Evolutionary conservation across 1,140 invertebrate species (phyloP).

Genomic region (Drosophila nigrodunni): DNA sequence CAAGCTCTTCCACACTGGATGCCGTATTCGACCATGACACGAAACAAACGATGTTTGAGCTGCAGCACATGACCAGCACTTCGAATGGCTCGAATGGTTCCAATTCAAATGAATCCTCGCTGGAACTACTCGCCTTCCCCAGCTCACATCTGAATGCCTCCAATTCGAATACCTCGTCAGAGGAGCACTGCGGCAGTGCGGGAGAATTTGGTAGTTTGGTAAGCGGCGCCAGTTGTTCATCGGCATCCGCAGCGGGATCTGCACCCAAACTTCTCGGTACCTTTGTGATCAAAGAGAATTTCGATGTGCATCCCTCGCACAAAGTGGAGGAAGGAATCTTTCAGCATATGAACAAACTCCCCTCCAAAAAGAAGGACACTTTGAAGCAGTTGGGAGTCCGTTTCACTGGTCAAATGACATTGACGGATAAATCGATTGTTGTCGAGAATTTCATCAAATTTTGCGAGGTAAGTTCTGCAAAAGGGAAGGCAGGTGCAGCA

Average conservation of each 20-base stretch:
- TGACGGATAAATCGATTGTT: conserved; percentile 83
- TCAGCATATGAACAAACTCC: conserved; percentile 83
- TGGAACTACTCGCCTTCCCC: conserved; percentile 77
- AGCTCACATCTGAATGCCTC: conserved; percentile 81
- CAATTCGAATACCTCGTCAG: conserved; percentile 82
- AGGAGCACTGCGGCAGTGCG: conserved; percentile 73
- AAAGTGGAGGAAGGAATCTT: conserved; percentile 84
- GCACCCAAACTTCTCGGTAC: conserved; percentile 72
- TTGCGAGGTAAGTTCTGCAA: conserved; percentile 71
- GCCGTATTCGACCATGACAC: conserved; percentile 82
- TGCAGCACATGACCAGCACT: conserved; percentile 70
- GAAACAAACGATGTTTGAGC: conserved; percentile 80
- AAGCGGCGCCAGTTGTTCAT: conserved; percentile 63
- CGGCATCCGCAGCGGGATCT: conserved; percentile 28
- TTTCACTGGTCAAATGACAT: conserved; percentile 84
- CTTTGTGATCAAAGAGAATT: conserved; percentile 83
- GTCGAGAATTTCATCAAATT: conserved; percentile 83
- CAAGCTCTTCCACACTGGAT: conserved; percentile 65
- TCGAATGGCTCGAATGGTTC: conserved; percentile 67
- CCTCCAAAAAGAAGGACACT: conserved; percentile 82
- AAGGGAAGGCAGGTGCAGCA: background rate
- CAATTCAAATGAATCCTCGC: conserved; percentile 80
- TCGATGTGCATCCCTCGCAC: conserved; percentile 82
- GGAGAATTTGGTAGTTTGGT: conserved; percentile 71
- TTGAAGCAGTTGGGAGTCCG: conserved; percentile 80